Percentiles rank a stretch among this genome's conserved stretches.
phyloP scores from a whole-genome alignment of 2,888 invertebrate genomes.

The Diarsia brunnea region DNA sequence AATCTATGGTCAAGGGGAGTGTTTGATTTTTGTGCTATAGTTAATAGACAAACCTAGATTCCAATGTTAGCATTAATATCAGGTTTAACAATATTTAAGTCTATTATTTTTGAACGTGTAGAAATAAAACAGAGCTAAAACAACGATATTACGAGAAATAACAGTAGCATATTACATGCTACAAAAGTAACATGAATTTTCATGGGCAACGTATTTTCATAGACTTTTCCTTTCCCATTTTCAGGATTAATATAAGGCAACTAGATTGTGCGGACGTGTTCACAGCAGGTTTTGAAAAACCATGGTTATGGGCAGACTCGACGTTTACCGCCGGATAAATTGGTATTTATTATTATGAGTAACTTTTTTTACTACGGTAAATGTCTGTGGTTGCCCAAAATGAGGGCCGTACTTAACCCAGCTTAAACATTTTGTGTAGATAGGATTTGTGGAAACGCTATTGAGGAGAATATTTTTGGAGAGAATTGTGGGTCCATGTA shows the following conservation, averaged over 20 bases:
- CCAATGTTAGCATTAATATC: neutral
- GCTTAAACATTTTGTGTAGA: conserved; percentile 70
- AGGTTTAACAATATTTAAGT: neutral
- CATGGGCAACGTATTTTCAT: conserved; percentile 57
- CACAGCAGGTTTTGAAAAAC: conserved; percentile 63
- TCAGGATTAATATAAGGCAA: conserved; percentile 65
- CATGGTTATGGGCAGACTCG: conserved; percentile 52
- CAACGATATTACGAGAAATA: conserved; percentile 21
- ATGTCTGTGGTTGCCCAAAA: conserved; percentile 67
- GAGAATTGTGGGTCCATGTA: conserved; percentile 31
- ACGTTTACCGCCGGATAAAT: conserved; percentile 73
- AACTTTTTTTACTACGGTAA: conserved; percentile 69
- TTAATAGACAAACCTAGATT: neutral
- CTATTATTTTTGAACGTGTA: neutral
- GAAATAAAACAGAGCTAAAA: conserved; percentile 15
- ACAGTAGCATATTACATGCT: conserved; percentile 14
- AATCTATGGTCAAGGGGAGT: neutral
- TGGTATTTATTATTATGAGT: conserved; percentile 79
- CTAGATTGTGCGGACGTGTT: conserved; percentile 70
- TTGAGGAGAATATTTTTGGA: conserved; percentile 54
- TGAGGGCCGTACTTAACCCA: conserved; percentile 73
- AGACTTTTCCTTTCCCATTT: conserved; percentile 63
- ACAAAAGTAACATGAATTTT: conserved; percentile 49
- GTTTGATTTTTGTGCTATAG: neutral
- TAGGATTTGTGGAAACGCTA: conserved; percentile 67